Percentiles rank a stretch among this genome's conserved stretches.
Evolutionary conservation across 2,797 vertebrate species (phyloP).

Genomic region (Chaunax sp.): DNA sequence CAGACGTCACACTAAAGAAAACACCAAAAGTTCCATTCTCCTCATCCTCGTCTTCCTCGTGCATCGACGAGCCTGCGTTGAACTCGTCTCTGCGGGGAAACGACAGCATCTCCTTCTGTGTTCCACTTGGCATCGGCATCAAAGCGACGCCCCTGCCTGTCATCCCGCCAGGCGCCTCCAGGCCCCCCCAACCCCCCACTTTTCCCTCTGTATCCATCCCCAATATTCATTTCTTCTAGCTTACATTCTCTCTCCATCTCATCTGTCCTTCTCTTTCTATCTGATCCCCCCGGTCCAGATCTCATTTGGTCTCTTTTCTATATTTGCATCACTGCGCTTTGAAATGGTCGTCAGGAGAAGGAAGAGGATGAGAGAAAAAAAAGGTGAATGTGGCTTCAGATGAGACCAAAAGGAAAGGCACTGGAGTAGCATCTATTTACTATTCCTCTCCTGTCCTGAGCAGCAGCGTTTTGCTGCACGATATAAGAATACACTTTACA

Average conservation of each 20-base stretch:
- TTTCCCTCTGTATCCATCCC: background rate
- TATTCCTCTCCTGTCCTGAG: constrained; percentile 75
- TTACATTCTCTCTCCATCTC: constrained; percentile 25
- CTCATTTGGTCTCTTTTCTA: constrained; percentile 21
- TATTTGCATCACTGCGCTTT: constrained; percentile 8
- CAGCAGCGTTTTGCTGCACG: constrained; percentile 52
- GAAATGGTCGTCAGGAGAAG: constrained; percentile 20
- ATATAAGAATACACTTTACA: constrained; percentile 38
- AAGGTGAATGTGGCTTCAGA: constrained; percentile 63
- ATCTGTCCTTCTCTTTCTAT: background rate
- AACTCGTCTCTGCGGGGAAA: constrained; percentile 29
- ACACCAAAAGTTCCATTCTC: constrained; percentile 67
- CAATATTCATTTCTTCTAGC: too few species aligned
- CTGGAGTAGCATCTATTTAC: constrained; percentile 70
- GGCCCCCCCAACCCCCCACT: constrained; percentile 3
- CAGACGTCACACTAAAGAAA: constrained; percentile 70
- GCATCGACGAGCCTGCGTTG: constrained; percentile 32
- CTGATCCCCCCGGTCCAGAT: constrained; percentile 21
- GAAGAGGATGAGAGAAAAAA: constrained; percentile 43
- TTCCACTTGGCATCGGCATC: constrained; percentile 50
- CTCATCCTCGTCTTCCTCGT: constrained; percentile 41
- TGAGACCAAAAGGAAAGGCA: constrained; percentile 54
- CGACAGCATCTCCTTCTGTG: constrained; percentile 33
- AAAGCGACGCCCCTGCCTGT: constrained; percentile 62
- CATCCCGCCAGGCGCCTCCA: constrained; percentile 59